Conservation (phyloP, 2,113 vertebrate genomes). For the Meleagris gallopavo region DNA sequence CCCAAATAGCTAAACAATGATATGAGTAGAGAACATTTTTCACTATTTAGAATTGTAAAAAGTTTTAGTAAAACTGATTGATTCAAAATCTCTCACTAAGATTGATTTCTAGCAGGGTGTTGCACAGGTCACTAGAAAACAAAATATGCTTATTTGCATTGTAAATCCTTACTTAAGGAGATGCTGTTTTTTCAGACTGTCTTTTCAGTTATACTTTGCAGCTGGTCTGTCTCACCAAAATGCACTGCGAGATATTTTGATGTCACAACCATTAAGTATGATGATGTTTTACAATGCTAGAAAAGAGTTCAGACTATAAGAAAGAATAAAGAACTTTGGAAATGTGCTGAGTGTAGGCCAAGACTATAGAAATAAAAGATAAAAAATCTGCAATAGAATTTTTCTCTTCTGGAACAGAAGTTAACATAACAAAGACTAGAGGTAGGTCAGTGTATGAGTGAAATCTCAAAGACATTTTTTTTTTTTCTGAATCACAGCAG, state of each 20-base stretch:
- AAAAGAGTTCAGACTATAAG: background rate
- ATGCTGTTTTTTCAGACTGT: background rate
- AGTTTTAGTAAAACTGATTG: background rate
- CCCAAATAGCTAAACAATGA: background rate
- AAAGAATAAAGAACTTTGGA: background rate
- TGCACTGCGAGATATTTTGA: background rate
- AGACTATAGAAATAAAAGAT: background rate
- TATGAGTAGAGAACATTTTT: background rate
- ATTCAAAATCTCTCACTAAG: background rate
- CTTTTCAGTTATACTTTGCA: background rate
- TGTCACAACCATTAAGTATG: background rate
- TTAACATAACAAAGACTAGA: background rate
- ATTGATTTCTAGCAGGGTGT: background rate
- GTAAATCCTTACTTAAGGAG: background rate
- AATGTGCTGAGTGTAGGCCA: background rate
- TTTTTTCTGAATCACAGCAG: background rate
- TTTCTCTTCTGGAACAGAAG: background rate
- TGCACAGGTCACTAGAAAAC: background rate
- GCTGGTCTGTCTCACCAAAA: background rate
- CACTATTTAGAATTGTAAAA: background rate
- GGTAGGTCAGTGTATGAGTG: background rate
- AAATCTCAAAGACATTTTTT: background rate
- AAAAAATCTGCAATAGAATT: background rate
- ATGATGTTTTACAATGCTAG: background rate
- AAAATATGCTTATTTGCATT: background rate